A percentile compares a stretch with the other conserved stretches of the same genome.
These are phyloP conservation scores for Irena cyanogastra DNA, from an alignment of 2,113 vertebrate genomes.

Conservation along the genomic window DNA sequence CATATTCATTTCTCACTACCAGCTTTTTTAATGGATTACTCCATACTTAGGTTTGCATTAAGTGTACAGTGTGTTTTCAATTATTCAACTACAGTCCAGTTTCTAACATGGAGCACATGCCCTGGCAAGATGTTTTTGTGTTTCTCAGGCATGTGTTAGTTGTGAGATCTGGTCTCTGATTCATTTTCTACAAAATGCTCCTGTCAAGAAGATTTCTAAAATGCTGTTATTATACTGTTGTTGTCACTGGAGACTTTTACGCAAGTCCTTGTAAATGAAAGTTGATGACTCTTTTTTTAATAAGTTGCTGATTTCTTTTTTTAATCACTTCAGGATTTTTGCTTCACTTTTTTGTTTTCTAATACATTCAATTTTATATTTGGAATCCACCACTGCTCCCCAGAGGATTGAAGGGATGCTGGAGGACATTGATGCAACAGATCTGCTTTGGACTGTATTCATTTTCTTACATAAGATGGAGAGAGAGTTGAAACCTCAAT, in stretches of 20 bases:
- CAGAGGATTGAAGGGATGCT: not conserved
- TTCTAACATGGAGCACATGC: not conserved
- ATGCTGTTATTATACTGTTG: not conserved
- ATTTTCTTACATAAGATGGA: not conserved
- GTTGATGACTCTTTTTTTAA: not conserved
- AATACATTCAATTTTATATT: not conserved
- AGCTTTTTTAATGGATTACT: not conserved
- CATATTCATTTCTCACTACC: not conserved
- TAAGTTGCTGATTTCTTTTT: not conserved
- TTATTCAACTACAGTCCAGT: not conserved
- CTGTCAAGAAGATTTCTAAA: not conserved
- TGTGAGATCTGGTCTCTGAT: not conserved
- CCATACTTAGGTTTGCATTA: not conserved
- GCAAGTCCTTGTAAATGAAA: not conserved
- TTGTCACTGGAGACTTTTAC: not conserved
- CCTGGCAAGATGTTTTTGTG: not conserved
- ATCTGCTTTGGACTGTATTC: not conserved
- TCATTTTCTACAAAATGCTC: conserved; percentile 23
- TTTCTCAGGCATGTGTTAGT: conserved; percentile 1
- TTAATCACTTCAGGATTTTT: not conserved
- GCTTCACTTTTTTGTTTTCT: not conserved
- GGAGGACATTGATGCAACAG: not conserved
- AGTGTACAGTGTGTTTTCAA: conserved; percentile 24
- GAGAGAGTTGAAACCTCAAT: not conserved
- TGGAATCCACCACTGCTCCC: not conserved